Evolutionary conservation across 2,797 vertebrate species (phyloP).

Genomic region (Dallia pectoralis): DNA sequence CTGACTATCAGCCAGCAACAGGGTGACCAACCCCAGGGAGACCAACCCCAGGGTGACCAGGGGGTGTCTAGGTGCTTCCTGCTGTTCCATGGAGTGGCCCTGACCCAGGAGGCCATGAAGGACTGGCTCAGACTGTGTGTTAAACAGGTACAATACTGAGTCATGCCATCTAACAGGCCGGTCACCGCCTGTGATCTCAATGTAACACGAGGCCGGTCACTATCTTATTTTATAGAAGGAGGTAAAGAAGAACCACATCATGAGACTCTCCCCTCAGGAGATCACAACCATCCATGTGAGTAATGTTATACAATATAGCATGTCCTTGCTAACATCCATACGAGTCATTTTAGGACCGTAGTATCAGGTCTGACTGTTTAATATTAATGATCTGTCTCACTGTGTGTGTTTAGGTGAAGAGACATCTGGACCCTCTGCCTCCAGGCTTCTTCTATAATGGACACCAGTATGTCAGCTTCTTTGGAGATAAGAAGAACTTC

Average conservation of each 20-base stretch:
- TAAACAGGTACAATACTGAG: conserved; percentile 79
- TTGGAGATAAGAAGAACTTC: conserved; percentile 88
- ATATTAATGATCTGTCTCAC: too few relatives aligned
- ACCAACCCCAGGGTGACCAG: conserved; percentile 50
- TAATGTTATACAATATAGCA: conserved; percentile 19
- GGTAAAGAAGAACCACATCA: conserved; percentile 82
- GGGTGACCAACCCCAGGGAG: conserved; percentile 47
- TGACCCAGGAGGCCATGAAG: conserved; percentile 85
- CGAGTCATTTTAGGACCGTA: not conserved
- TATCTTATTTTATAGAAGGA: conserved; percentile 73
- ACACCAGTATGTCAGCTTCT: conserved; percentile 89
- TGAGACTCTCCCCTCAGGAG: conserved; percentile 82
- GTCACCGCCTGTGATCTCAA: too few relatives aligned
- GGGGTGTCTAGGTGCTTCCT: conserved; percentile 75
- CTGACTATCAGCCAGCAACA: conserved; percentile 76
- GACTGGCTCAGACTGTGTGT: conserved; percentile 92
- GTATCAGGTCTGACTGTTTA: too few relatives aligned
- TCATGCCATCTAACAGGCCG: not conserved
- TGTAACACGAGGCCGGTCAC: not conserved
- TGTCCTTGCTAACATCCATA: not conserved
- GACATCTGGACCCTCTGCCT: conserved; percentile 89
- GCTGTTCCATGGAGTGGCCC: conserved; percentile 85
- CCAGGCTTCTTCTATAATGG: conserved; percentile 94
- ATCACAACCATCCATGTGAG: conserved; percentile 92
- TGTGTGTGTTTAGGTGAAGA: conserved; percentile 72